A percentile compares a stretch with the other conserved stretches of the same genome.
phyloP scores from a whole-genome alignment of 2,797 vertebrate species.

The Okamejei kenojei region DNA sequence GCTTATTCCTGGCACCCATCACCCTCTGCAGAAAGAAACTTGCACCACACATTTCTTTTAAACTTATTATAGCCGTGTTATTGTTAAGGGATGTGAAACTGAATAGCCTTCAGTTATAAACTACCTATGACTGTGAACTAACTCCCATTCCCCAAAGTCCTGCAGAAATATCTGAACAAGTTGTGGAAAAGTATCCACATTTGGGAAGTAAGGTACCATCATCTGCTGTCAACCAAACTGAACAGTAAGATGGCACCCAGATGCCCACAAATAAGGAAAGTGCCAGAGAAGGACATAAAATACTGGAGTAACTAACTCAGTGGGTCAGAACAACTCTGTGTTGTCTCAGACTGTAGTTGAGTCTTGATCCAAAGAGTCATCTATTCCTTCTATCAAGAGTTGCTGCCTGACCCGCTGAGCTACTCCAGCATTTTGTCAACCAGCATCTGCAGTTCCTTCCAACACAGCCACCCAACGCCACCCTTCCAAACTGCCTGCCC shows the following conservation, averaged over 20 bases:
- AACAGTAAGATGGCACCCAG: not conserved
- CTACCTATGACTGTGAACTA: not conserved
- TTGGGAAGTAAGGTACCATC: not conserved
- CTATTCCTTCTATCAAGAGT: too few relatives aligned
- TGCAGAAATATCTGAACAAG: not conserved
- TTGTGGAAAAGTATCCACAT: not conserved
- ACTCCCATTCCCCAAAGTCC: not conserved
- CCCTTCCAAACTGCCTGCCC: not conserved
- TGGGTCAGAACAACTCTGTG: too few relatives aligned
- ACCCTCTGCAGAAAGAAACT: too few relatives aligned
- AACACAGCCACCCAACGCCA: not conserved
- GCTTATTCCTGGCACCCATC: too few relatives aligned
- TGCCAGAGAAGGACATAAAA: not conserved
- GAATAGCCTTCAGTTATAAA: not conserved
- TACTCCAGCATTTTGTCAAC: too few relatives aligned
- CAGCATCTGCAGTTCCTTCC: too few relatives aligned
- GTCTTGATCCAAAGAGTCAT: too few relatives aligned
- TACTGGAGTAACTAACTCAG: too few relatives aligned
- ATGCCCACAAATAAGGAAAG: not conserved
- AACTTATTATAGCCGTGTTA: not conserved
- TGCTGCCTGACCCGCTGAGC: too few relatives aligned
- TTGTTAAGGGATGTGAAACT: not conserved
- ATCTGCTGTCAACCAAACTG: not conserved
- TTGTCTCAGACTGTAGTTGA: too few relatives aligned
- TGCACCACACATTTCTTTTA: too few relatives aligned